Evolutionary conservation across 2,888 invertebrate species (phyloP).

Genomic region (Leptopilina syphax): DNA sequence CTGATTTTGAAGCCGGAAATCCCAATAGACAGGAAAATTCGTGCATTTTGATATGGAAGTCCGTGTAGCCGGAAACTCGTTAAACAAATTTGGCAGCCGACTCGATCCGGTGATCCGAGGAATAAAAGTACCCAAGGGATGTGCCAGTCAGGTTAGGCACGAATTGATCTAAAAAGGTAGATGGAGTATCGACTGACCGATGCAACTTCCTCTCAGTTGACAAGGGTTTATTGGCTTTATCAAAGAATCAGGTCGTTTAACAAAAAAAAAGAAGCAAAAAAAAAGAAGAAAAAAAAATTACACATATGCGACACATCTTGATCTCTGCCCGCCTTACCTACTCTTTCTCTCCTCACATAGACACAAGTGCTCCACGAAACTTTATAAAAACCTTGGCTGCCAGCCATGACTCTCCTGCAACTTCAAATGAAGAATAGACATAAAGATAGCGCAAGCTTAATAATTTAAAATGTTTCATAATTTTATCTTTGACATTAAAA

Average conservation of each 20-base stretch:
- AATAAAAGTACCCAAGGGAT: constrained; percentile 65
- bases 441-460: too few species aligned
- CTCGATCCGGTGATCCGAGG: constrained; percentile 58
- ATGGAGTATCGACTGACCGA: constrained; percentile 43
- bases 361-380: constrained; percentile 1
- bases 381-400: constrained; percentile 21
- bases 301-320: constrained; percentile 1
- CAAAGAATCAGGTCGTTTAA: constrained; percentile 59
- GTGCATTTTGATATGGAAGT: constrained; percentile 59
- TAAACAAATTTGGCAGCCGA: constrained; percentile 67
- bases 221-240: constrained; percentile 73
- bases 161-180: constrained; percentile 48
- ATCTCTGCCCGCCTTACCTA: background rate
- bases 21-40: constrained; percentile 52
- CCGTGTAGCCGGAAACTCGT: constrained; percentile 61
- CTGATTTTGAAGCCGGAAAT: constrained; percentile 24
- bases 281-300: background rate
- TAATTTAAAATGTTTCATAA: too few species aligned
- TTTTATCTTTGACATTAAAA: too few species aligned
- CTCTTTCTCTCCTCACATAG: background rate
- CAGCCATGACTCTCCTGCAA: background rate
- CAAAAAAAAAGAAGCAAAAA: constrained; percentile 49
- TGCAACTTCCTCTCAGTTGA: constrained; percentile 63
- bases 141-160: constrained; percentile 55
- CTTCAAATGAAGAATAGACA: background rate